Conservation (phyloP, 2,113 vertebrate genomes). For the Morone chrysops region DNA sequence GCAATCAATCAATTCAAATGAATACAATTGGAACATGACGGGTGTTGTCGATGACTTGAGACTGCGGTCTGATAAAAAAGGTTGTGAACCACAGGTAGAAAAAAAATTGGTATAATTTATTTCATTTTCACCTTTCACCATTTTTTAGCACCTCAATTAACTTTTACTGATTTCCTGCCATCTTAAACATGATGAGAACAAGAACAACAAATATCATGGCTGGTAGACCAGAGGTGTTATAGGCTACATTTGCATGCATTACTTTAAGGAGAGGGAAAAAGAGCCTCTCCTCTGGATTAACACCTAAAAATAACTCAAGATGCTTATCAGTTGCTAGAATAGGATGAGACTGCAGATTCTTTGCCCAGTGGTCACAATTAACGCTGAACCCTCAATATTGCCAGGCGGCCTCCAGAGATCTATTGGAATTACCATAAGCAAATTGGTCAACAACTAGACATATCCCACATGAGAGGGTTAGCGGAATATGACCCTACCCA, state of each 20-base stretch:
- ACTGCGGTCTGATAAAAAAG: not conserved
- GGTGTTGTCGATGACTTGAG: not conserved
- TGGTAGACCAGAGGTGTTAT: slow-evolving; percentile 5
- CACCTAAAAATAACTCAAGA: slow-evolving; percentile 69
- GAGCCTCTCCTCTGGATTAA: slow-evolving; percentile 53
- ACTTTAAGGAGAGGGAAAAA: slow-evolving; percentile 15
- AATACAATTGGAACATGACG: not conserved
- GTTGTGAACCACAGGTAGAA: not conserved
- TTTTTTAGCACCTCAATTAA: not conserved
- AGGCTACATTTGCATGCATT: slow-evolving; percentile 41
- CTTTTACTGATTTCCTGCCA: not conserved
- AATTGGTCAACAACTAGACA: slow-evolving; percentile 77
- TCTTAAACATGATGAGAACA: not conserved
- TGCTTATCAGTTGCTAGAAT: slow-evolving; percentile 70
- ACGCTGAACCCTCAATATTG: slow-evolving; percentile 74
- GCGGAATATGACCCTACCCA: slow-evolving; percentile 47
- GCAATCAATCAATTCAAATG: not conserved
- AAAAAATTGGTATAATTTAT: no score
- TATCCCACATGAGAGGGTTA: slow-evolving; percentile 50
- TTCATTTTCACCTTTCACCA: no score
- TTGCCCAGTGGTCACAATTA: slow-evolving; percentile 74
- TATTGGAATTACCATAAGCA: slow-evolving; percentile 77
- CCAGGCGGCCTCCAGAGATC: slow-evolving; percentile 65
- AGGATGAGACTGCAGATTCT: slow-evolving; percentile 76
- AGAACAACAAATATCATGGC: not conserved